These are phyloP conservation scores for Thomomys bottae DNA, from an alignment of 2,113 vertebrate genomes.

Conservation along the genomic window DNA sequence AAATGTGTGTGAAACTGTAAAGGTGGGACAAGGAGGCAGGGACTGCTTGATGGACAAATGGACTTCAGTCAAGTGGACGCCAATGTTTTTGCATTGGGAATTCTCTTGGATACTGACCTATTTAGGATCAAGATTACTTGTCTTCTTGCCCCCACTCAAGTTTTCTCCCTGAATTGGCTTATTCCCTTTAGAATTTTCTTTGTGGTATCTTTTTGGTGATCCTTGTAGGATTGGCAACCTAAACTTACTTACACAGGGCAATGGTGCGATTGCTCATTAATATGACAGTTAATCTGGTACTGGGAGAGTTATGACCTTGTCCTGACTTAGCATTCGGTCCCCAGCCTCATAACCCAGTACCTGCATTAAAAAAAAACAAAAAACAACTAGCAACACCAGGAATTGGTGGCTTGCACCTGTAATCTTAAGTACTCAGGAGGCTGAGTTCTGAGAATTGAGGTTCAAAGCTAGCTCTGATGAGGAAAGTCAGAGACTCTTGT, in stretches of 20 bases:
- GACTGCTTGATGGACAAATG: background rate
- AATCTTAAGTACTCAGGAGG: no score
- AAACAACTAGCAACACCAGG: no score
- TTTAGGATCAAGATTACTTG: background rate
- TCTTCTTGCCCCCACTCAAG: background rate
- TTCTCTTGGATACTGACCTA: background rate
- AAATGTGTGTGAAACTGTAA: background rate
- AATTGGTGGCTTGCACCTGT: no score
- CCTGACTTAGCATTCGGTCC: background rate
- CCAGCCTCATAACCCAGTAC: background rate
- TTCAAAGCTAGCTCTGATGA: no score
- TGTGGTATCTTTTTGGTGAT: no score
- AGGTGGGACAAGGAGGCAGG: background rate
- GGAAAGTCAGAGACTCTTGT: no score
- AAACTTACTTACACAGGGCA: background rate
- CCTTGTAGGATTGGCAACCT: background rate
- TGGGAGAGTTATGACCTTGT: background rate
- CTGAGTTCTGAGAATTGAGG: no score
- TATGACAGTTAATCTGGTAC: background rate
- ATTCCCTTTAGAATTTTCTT: background rate
- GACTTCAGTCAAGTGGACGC: background rate
- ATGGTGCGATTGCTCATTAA: background rate
- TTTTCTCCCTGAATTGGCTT: background rate
- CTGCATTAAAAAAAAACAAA: background rate
- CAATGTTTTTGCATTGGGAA: background rate